Conservation (phyloP, 2,888 invertebrate genomes). For the Agrochola macilenta region DNA sequence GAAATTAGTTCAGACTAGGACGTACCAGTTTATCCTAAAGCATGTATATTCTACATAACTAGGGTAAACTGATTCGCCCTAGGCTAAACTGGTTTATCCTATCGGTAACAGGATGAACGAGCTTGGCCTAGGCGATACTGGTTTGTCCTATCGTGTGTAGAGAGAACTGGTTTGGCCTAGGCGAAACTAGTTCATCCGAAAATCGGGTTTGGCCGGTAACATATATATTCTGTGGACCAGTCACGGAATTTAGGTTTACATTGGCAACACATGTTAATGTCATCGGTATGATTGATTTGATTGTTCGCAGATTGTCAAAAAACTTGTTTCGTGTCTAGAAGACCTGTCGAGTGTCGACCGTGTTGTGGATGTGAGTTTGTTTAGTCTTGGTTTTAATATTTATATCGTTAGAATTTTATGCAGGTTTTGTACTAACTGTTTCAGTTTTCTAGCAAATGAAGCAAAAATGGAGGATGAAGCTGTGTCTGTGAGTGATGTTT, state of each 20-base stretch:
- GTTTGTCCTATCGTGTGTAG: too few relatives aligned
- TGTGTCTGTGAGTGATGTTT: constrained; percentile 71
- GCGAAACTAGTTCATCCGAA: too few relatives aligned
- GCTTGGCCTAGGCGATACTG: too few relatives aligned
- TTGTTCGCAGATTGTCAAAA: constrained; percentile 54
- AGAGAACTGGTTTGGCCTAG: too few relatives aligned
- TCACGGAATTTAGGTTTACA: background rate
- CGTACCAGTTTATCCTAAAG: too few relatives aligned
- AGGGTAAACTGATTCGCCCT: too few relatives aligned
- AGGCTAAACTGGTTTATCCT: too few relatives aligned
- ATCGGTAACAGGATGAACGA: too few relatives aligned
- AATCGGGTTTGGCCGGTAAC: too few relatives aligned
- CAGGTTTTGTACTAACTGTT: constrained; percentile 9
- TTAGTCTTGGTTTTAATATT: constrained; percentile 21
- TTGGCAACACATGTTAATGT: constrained; percentile 46
- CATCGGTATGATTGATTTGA: constrained; percentile 61
- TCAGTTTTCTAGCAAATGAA: constrained; percentile 57
- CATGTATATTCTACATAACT: too few relatives aligned
- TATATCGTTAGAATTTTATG: constrained; percentile 14
- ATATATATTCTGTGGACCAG: too few relatives aligned
- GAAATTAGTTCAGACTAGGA: too few relatives aligned
- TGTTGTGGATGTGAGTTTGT: constrained; percentile 47
- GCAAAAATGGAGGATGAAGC: constrained; percentile 78
- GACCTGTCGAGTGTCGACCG: constrained; percentile 28
- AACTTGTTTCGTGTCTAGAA: constrained; percentile 54